These are phyloP conservation scores for Acridotheres tristis DNA, from an alignment of 2,797 vertebrate genomes.

Conservation along the genomic window DNA sequence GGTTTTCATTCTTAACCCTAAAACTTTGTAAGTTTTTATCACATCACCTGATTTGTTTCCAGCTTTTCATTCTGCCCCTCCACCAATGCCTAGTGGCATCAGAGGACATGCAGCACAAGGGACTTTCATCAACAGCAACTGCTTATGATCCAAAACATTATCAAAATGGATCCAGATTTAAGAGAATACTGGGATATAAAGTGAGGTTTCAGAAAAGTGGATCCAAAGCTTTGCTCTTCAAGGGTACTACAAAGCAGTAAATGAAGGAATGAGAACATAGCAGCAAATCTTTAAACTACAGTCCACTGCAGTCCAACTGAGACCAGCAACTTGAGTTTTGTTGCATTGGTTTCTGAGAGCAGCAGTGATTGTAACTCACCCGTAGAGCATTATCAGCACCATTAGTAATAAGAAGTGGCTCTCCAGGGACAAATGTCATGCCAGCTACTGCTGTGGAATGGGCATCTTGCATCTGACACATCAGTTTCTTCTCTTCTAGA, in stretches of 20 bases:
- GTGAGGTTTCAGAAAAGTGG: not conserved
- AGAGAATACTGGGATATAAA: not conserved
- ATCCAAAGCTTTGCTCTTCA: not conserved
- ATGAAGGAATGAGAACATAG: not conserved
- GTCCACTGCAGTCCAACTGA: not conserved
- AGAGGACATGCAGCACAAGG: not conserved
- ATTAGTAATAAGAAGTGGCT: constrained; percentile 91
- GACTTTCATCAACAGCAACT: not conserved
- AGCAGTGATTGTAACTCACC: constrained; percentile 67
- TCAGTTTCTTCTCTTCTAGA: constrained; percentile 87
- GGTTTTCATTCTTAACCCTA: not conserved
- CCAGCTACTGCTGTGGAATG: constrained; percentile 89
- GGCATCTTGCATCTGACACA: constrained; percentile 87
- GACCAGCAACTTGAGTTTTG: not conserved
- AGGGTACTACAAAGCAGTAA: not conserved
- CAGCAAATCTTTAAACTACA: not conserved
- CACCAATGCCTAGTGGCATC: not conserved
- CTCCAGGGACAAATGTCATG: constrained; percentile 88
- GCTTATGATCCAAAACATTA: not conserved
- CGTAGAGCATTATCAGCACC: constrained; percentile 91
- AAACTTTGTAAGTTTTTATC: not conserved
- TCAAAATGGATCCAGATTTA: not conserved
- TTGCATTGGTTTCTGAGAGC: not conserved
- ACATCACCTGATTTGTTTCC: not conserved
- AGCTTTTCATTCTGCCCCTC: not conserved